These are phyloP conservation scores for Prorops nasuta DNA, from an alignment of 1,140 invertebrate species.

Conservation along the genomic window DNA sequence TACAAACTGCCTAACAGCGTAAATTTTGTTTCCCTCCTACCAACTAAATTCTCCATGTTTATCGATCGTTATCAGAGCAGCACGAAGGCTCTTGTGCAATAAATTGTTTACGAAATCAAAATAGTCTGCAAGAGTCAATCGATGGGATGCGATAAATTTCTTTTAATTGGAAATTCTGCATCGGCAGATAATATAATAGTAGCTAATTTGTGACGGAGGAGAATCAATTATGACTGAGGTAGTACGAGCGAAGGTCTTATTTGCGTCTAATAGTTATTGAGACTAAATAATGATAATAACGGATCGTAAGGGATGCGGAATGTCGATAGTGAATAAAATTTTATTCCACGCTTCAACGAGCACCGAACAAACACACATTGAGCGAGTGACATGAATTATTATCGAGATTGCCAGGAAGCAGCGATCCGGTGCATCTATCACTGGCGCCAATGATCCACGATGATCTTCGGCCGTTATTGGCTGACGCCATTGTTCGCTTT, in stretches of 20 bases:
- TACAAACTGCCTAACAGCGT: neutral
- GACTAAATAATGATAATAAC: neutral
- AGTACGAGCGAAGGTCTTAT: neutral
- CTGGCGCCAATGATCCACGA: neutral
- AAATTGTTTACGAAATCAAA: too few species aligned
- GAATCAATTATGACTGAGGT: neutral
- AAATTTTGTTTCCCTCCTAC: neutral
- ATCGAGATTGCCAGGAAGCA: conserved; percentile 3
- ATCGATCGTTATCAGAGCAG: neutral
- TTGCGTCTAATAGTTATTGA: neutral
- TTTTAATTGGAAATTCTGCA: too few species aligned
- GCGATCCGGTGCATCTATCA: conserved; percentile 1
- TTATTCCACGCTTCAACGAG: too few species aligned
- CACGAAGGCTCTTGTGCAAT: too few species aligned
- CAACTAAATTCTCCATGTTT: neutral
- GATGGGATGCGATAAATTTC: too few species aligned
- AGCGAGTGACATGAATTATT: neutral
- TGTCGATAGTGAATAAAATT: too few species aligned
- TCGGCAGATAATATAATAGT: too few species aligned
- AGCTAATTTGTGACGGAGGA: neutral
- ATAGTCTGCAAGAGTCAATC: too few species aligned
- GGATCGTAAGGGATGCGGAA: neutral
- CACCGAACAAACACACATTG: neutral
- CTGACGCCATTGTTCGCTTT: neutral
- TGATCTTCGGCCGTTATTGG: neutral